Evolutionary conservation across 2,113 vertebrate species (phyloP), one percentile per base, ranked within the genome.

Genomic region (Colaptes auratus): DNA sequence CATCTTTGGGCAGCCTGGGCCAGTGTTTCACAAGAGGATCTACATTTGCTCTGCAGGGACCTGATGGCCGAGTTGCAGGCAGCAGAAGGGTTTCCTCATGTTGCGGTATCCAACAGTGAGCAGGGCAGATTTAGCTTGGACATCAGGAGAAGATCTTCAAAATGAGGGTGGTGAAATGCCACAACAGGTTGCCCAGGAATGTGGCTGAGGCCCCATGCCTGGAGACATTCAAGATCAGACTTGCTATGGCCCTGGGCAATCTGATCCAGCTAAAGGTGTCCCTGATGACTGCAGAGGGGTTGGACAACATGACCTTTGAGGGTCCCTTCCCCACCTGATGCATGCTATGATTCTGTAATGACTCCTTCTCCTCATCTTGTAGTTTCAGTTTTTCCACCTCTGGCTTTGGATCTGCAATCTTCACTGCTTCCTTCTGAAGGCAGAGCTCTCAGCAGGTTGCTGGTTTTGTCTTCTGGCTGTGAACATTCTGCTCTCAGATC

Each of bases 341-440:
- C 39, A 39, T 39, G 39, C 39, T 39, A 11, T 39, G 39, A 39
- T 39, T 39, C 39, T 39, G 39, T 39, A 39, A 39, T 12, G 39
- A 42, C 14, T 52, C 50, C 17, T 82, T 61, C 46, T 27, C 55
- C 63, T 50, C 48, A 21, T 35, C 4, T 1, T 10, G 4, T 33
- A 36, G 50, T 60, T 82, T 75, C 36, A 30, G 23, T 77, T 12
- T 0, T 6, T 4, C 7, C 7, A 5, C 7, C 3, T 4, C 17
- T 10, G 4, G 1, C 56, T 91, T 91, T 71, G 48, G 3, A 33
- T 70, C 67, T 85, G 33, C 66, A 75, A 4, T 17, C 27, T 77
- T 58, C 69, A 35, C 24, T 0, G 1, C 18, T 42, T 63, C 65
- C 8, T 25, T 75, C 30, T 18, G 36, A 48, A 53, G 35, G 6